These are phyloP conservation scores for Phoenicopterus ruber DNA, from an alignment of 2,113 vertebrate species.

Conservation along the genomic window DNA sequence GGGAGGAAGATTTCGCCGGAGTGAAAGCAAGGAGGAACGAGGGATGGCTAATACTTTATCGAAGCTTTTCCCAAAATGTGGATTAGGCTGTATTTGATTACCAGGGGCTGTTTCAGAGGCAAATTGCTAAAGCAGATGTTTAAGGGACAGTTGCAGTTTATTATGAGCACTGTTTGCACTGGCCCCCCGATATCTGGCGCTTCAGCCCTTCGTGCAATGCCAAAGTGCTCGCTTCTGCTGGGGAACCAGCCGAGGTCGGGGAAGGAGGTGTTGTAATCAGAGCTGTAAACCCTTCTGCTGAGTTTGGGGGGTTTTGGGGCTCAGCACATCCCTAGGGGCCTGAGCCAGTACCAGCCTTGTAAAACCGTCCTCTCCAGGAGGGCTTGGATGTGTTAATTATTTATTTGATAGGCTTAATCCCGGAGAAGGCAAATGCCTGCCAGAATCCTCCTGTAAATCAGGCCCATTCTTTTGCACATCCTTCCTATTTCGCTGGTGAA, in stretches of 20 bases:
- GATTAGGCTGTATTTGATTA: background rate
- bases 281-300: background rate
- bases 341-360: background rate
- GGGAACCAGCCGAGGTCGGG: background rate
- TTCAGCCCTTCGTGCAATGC: rapidly evolving
- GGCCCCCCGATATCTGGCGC: background rate
- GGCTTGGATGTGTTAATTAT: background rate
- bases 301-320: background rate
- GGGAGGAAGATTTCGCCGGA: background rate
- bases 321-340: rapidly evolving
- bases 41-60: background rate
- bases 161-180: background rate
- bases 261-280: background rate
- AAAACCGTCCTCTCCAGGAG: constrained; percentile 2
- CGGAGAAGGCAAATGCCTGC: background rate
- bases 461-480: background rate
- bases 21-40: background rate
- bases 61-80: background rate
- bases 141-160: background rate
- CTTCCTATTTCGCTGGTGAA: background rate
- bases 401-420: background rate
- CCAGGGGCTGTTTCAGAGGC: background rate
- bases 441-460: background rate
- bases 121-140: constrained; percentile 11
- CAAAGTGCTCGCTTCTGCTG: background rate